Evolutionary conservation across 1,140 invertebrate genomes (phyloP), one percentile per base, ranked within the genome.

Genomic region (Drosophila melanica): DNA sequence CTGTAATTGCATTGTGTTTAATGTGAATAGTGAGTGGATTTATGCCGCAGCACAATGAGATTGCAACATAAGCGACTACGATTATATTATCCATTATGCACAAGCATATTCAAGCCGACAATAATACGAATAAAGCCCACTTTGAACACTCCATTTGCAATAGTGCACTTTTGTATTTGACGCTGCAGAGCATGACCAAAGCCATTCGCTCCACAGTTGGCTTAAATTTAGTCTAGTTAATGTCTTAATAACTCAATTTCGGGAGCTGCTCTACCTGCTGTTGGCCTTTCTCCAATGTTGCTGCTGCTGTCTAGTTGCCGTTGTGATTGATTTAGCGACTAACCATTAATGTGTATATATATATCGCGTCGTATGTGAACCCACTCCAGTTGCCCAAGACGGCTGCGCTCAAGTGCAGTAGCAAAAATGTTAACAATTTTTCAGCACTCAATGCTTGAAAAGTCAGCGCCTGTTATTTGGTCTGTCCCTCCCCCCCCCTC

Each of bases 361-460:
- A 23, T n/a, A n/a, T 45, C 42, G 42, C 8, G 10, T 10, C 33
- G 33, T 27, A 6, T 27, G 27, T 27, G 27, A 27, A 6, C 27
- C 27, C 7, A 27, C 27, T 42, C 4, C 42, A 35, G 6, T 33
- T 33, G 42, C n/a, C n/a, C 27, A 9, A 14, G 10, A 16, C n/a
- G 23, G 55, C 39, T 42, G 23, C 30, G 80, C 77, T 90, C 85
- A 89, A 89, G 84, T 89, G 84, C 84, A 89, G 84, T 89, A 89
- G 84, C 84, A 89, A 89, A 89, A 89, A 89, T 90, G 73, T 89
- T 84, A 89, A 89, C 79, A 90, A 89, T 89, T 89, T 87, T 89
- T 89, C 77, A 85, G 80, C 79, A 80, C 84, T 80, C 74, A 76
- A 89, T 80, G 80, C 80, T 89, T 77, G 71, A 87, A 77, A 75